Evolutionary conservation across 2,797 vertebrate species (phyloP), one percentile per base, ranked within the genome.

Genomic region (Sternarchorhynchus goeldii): DNA sequence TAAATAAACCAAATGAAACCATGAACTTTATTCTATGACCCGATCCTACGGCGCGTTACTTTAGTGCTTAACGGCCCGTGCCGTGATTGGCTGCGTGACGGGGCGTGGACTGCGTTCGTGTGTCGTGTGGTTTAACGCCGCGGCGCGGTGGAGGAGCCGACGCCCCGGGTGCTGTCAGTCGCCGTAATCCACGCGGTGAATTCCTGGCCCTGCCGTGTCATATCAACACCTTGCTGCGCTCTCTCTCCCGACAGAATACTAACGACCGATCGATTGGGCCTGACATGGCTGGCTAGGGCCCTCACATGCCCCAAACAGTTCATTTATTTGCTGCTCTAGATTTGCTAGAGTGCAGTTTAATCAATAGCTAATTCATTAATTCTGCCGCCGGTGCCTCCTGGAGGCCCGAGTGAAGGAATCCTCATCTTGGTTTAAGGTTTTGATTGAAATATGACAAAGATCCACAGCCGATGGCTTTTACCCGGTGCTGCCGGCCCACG

Each of bases 341-440:
- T 95, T 94, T 95, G 93, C 92, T 93, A 90, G 92, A 95, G 94
- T 93, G 92, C 94, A 94, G 93, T 95, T 93, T 95, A 95, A 95
- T 96, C 95, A 95, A 95, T 95, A 95, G 93, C 92, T 95, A 93
- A 95, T 95, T 95, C 93, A 95, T 95, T 95, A 94, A 94, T 95
- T 95, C 94, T 93, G 88, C 88, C 89, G 88, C 87, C 89, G 3
- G 65, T 70, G 91, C 87, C 89, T 86, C 75, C 83, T 85, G 83
- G 87, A 87, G 87, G 74, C 25, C 41, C 10, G 66, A 68, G 60
- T 53, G 59, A 59, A 78, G 90, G 87, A 92, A 88, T 90, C 81
- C 85, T 66, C 85, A 86, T 85, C 78, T 86, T 86, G 84, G 85
- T 84, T 90, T 91, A 87, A 86, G 12, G 84, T 87, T 91, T 90